Base-by-base conservation (phyloP, 2,888 invertebrate genomes). In the Cheilosia scutellata region DNA sequence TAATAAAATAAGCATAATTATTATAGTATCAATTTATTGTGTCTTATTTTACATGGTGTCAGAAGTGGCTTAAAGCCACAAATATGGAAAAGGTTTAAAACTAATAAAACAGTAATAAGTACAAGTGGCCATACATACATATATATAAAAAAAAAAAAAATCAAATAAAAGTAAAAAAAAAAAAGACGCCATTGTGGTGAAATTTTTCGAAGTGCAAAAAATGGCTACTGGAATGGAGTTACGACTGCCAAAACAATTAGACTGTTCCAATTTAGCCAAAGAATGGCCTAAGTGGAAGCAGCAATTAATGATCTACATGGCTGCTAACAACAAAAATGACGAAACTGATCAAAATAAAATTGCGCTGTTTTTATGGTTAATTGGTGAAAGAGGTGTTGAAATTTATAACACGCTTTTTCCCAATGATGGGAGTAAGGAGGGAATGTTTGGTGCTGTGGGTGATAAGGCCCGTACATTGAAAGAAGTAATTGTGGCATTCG, bases 371-470 rank as follows among this genome's bases (percentile, higher is more conserved):
- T 7, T 82, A 2, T 82, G 82, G 77, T 58, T 82, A 16, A 57
- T 82, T 55, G 82, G 76, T 20, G 33, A 20, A 37, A 29, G 58
- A 49, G 78, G 65, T 25, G 58, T 44, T 2, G 42, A 77, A 11
- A 72, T 83, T 25, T 83, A 78, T 49, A 72, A 63, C 53, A 77
- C 77, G 11, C 42, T 77, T 27, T 82, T 53, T 62, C 75, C 74
- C 7, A 82, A 82, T 53, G 68, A 82, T 55, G 75, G 82, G 6
- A 33, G 60, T 37, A 4, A 53, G 44, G 33, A 66, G 4, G 5
- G 3, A 16, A n/a, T 82, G 51, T 42, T 82, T 37, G 82, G 75
- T 20, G 20, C 49, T 7, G 49, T 25, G 4, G 51, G 29, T 20
- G 51, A 29, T n/a, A 37, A 6, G 0, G 20, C 29, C 31, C 75